phyloP scores from a whole-genome alignment of 2,113 vertebrate genomes.

The human (Homo sapiens) region DNA sequence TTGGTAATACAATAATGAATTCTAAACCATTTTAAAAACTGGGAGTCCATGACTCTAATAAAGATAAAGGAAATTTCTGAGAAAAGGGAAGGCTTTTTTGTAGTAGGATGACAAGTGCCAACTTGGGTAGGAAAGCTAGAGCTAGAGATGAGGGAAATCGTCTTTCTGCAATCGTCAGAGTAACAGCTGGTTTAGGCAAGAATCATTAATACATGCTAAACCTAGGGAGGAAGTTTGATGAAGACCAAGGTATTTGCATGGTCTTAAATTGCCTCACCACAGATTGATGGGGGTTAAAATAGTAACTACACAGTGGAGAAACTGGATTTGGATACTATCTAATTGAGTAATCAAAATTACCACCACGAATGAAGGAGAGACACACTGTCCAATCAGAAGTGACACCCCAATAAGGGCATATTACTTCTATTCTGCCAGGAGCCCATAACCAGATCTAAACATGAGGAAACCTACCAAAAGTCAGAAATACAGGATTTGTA shows the following conservation, averaged over 20 bases:
- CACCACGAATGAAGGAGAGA: not conserved
- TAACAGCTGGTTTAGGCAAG: not conserved
- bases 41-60: not conserved
- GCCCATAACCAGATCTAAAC: not conserved
- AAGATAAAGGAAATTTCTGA: not conserved
- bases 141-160: no score
- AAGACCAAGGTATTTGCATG: not conserved
- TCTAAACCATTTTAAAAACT: not conserved
- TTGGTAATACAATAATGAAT: not conserved
- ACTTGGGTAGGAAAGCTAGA: not conserved
- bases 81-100: not conserved
- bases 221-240: not conserved
- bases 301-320: not conserved
- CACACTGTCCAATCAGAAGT: not conserved
- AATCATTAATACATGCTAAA: not conserved
- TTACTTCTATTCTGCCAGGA: not conserved
- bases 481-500: not conserved
- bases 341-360: not conserved
- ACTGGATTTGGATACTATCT: not conserved
- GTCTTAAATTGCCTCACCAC: not conserved
- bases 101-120: not conserved
- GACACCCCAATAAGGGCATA: not conserved
- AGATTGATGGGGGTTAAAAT: not conserved
- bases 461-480: not conserved
- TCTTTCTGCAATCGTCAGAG: not conserved